Percentiles rank a stretch among this genome's conserved stretches.
phyloP scores from a whole-genome alignment of 2,797 vertebrate genomes.

The Cygnus olor region DNA sequence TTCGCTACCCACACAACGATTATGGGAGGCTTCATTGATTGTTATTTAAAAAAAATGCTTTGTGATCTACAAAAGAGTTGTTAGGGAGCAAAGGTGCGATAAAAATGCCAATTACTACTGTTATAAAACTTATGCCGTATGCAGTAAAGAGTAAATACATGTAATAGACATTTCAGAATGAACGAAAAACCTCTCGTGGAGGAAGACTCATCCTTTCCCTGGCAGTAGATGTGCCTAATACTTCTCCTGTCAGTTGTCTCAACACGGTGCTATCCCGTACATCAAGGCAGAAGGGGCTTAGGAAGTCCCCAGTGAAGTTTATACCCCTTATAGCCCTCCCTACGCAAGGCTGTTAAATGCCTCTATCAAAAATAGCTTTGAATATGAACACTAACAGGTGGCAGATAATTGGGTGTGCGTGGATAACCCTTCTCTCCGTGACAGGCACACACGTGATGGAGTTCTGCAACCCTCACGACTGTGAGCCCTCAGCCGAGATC shows the following conservation, averaged over 20 bases:
- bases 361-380: too few relatives aligned
- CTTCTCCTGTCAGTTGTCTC: not conserved
- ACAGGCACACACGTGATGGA: rapidly evolving
- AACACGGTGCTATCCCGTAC: rapidly evolving
- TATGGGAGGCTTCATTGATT: not conserved
- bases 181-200: not conserved
- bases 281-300: not conserved
- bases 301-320: not conserved
- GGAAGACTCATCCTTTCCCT: not conserved
- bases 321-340: not conserved
- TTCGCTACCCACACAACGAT: not conserved
- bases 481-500: not conserved
- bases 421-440: rapidly evolving
- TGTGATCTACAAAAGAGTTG: not conserved
- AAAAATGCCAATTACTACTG: not conserved
- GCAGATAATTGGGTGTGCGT: not conserved
- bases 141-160: not conserved
- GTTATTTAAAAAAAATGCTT: not conserved
- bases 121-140: not conserved
- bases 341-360: not conserved
- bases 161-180: not conserved
- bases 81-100: not conserved
- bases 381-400: rapidly evolving
- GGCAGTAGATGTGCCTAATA: not conserved
- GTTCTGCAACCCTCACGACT: not conserved